Percentiles rank a stretch among this genome's conserved stretches.
Evolutionary conservation across 1,140 invertebrate genomes (phyloP).

Genomic region (Elysia chlorotica): DNA sequence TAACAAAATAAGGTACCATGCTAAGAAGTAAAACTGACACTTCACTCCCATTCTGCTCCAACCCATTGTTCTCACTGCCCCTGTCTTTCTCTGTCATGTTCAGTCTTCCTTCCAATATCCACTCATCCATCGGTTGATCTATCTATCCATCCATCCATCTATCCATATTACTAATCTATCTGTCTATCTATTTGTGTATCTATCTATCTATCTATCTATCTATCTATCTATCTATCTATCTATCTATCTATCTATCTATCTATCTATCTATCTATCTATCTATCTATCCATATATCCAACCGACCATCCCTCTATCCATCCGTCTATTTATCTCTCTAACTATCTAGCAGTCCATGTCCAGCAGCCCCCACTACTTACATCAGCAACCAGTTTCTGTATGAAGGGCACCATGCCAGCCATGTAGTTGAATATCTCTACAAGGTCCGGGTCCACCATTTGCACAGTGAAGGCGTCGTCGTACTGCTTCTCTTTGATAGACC

Average conservation of each 20-base stretch:
- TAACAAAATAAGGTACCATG: no score
- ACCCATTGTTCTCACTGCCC: no score
- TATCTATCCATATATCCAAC: neutral
- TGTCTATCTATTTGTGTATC: no score
- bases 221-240: neutral
- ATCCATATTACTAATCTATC: no score
- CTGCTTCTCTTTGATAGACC: constrained; percentile 52
- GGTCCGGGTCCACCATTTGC: constrained; percentile 45
- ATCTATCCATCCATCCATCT: no score
- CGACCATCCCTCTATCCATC: neutral
- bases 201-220: neutral
- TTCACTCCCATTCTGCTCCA: no score
- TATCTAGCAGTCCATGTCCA: neutral
- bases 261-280: neutral
- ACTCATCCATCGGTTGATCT: no score
- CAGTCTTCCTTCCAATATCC: no score
- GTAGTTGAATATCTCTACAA: constrained; percentile 55
- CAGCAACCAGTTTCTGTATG: constrained; percentile 56
- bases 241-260: neutral
- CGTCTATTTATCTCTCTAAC: neutral
- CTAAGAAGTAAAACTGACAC: no score
- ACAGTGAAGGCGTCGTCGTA: constrained; percentile 62
- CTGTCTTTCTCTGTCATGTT: no score
- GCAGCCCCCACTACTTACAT: constrained; percentile 40
- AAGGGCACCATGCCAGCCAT: constrained; percentile 60